phyloP scores from a whole-genome alignment of 2,797 vertebrate genomes.

The Orientallactaga sibirica region DNA sequence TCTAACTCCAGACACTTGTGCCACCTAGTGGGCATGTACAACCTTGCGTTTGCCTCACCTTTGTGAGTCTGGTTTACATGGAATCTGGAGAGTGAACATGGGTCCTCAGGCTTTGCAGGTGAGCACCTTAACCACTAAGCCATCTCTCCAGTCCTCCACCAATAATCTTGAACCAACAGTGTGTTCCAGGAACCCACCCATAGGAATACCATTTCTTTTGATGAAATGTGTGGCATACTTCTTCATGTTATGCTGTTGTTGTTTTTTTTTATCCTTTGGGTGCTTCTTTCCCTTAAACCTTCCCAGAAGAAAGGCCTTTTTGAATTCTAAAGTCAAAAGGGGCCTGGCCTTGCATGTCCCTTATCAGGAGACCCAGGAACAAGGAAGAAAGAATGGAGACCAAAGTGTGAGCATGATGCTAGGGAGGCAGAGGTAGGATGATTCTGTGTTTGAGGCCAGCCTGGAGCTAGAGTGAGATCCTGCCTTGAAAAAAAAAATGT shows the following conservation, averaged over 20 bases:
- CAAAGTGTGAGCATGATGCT: too few relatives aligned
- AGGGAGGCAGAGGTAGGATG: too few relatives aligned
- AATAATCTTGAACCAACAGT: neutral
- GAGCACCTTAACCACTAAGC: too few relatives aligned
- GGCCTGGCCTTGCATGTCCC: neutral
- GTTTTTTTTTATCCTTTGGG: neutral
- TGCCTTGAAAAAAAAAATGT: too few relatives aligned
- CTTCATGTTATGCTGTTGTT: neutral
- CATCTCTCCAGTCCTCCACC: neutral
- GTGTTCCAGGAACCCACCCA: neutral
- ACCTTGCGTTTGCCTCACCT: too few relatives aligned
- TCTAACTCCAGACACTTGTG: too few relatives aligned
- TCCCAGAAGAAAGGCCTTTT: conserved; percentile 2
- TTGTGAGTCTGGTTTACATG: neutral
- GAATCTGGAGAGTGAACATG: neutral
- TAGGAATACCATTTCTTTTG: neutral
- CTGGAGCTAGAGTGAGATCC: too few relatives aligned
- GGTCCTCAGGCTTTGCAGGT: neutral
- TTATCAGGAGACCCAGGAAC: neutral
- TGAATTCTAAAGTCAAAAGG: conserved; percentile 7
- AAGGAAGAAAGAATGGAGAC: neutral
- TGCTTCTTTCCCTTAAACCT: neutral
- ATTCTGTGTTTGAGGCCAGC: too few relatives aligned
- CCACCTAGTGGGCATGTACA: too few relatives aligned
- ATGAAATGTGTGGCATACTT: neutral